Evolutionary conservation across 2,797 vertebrate species (phyloP).

Genomic region (Saxicola maurus): DNA sequence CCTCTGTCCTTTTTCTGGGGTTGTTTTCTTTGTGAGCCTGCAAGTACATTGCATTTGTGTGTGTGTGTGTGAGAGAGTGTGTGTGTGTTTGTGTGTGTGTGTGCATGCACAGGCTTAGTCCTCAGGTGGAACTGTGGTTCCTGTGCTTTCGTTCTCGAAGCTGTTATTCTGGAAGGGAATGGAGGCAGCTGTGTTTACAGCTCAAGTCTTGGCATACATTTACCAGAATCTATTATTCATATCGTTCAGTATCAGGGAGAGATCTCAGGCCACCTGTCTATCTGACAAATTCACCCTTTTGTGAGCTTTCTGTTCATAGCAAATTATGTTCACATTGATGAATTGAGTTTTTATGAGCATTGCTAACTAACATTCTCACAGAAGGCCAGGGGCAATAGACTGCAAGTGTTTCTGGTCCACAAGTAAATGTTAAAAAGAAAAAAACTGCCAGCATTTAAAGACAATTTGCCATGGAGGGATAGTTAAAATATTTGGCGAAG

Average conservation of each 20-base stretch:
- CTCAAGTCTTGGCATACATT: conserved; percentile 99
- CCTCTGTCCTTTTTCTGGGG: conserved; percentile 44
- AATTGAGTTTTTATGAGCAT: conserved; percentile 99
- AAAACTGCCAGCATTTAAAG: conserved; percentile 74
- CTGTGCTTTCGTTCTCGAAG: conserved; percentile 96
- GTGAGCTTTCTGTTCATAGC: conserved; percentile 98
- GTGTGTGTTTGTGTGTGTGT: neutral
- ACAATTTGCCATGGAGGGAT: conserved; percentile 72
- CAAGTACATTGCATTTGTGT: neutral
- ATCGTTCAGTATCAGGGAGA: conserved; percentile 99
- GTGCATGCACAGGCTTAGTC: conserved; percentile 81
- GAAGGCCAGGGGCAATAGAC: conserved; percentile 90
- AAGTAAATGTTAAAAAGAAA: conserved; percentile 87
- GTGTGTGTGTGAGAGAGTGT: neutral
- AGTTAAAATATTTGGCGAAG: conserved; percentile 78
- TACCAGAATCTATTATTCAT: conserved; percentile 99
- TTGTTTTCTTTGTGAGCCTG: conserved; percentile 70
- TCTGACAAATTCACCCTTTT: conserved; percentile 99
- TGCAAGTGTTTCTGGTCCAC: conserved; percentile 84
- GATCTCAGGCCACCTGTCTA: conserved; percentile 99
- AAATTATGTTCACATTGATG: conserved; percentile 99
- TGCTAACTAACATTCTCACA: conserved; percentile 91
- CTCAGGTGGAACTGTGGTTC: conserved; percentile 96
- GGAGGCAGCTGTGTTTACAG: conserved; percentile 99
- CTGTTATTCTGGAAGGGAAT: conserved; percentile 99